phyloP scores from a whole-genome alignment of 2,888 invertebrate species.

The Willowsia nigromaculata region DNA sequence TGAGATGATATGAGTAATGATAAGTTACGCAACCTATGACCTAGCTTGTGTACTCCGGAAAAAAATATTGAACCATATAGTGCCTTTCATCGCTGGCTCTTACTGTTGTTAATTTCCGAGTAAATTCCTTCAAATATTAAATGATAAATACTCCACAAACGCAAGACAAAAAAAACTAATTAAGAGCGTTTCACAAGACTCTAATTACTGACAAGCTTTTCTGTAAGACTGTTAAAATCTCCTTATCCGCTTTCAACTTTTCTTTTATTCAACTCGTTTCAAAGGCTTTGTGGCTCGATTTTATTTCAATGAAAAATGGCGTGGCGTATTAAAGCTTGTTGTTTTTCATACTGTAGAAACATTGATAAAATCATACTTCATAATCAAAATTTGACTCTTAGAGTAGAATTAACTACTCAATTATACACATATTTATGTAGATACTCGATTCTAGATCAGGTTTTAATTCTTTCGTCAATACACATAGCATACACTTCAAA shows the following conservation, averaged over 20 bases:
- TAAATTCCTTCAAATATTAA: background rate
- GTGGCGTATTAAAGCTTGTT: constrained; percentile 41
- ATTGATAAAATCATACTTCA: background rate
- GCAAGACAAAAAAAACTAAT: background rate
- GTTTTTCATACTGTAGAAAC: background rate
- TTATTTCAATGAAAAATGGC: background rate
- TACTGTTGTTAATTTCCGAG: too few species aligned
- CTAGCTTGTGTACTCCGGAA: background rate
- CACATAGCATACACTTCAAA: too few species aligned
- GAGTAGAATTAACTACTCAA: background rate
- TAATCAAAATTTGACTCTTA: constrained; percentile 43
- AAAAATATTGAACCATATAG: background rate
- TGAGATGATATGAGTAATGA: constrained; percentile 30
- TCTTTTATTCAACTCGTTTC: background rate
- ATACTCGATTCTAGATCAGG: too few species aligned
- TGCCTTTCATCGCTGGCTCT: background rate
- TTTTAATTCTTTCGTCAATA: too few species aligned
- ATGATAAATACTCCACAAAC: background rate
- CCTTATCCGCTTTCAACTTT: background rate
- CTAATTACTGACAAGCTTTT: constrained; percentile 44
- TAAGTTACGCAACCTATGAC: constrained; percentile 2
- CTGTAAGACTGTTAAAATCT: constrained; percentile 53
- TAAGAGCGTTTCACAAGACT: constrained; percentile 4
- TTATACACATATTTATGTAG: background rate
- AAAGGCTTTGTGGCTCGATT: background rate